Base-by-base conservation (phyloP, 1,140 invertebrate genomes). In the Pemphigus obesinymphae region DNA sequence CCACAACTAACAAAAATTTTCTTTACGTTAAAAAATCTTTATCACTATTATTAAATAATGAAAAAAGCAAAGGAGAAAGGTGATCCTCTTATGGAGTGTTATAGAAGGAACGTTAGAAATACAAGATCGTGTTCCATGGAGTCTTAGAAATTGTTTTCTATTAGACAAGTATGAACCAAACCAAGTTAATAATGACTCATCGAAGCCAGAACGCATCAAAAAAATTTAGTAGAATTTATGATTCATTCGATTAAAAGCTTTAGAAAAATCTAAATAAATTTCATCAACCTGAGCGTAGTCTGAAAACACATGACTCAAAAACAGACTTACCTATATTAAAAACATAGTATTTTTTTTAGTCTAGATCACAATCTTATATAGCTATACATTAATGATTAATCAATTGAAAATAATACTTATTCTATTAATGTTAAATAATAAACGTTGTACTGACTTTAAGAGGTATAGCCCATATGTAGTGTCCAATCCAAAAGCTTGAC, bases 391-490 rank as follows among this genome's bases (percentile, higher is more conserved):
- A n/a, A n/a, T n/a, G n/a, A n/a, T n/a, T n/a, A n/a, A n/a, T 8
- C 37, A 48, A 48, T 48, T 48, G 11, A 48, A 48, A 48, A 48
- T n/a, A n/a, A n/a, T n/a, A n/a, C n/a, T n/a, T n/a, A n/a, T n/a
- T n/a, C n/a, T n/a, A n/a, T n/a, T n/a, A n/a, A n/a, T 48, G 37
- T 48, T 40, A 40, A 13, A 15, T n/a, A 29, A 53, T n/a, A 58
- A 53, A 53, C 20, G 15, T 26, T 1, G 82, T 53, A 83, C 85
- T 85, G 87, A 93, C 94, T 90, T 95, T 95, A 34, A 95, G 86
- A 31, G 94, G 94, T 83, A 95, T 93, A 1, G 94, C 92, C 94
- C 94, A 96, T 31, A 92, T 89, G 85, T 95, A 96, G 88, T 96
- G 94, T 68, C 91, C 91, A 84, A 95, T 93, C 90, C 93, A 93